Base-by-base conservation (phyloP, 2,797 vertebrate species). In the Tokudaia muenninki region DNA sequence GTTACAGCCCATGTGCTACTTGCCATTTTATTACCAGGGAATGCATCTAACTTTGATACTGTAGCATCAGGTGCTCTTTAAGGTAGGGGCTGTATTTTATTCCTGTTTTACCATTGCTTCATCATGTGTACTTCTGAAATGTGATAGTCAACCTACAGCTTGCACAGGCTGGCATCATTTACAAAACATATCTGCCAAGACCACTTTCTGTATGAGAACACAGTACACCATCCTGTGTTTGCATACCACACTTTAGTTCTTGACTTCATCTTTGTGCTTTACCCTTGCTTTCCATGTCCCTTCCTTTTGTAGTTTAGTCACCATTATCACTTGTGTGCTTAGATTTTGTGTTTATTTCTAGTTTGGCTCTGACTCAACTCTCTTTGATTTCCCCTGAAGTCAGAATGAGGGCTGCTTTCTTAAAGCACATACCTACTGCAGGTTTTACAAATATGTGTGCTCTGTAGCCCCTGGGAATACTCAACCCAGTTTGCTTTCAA, bases 401-500 rank as follows among this genome's bases (percentile, higher is more conserved):
- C 16, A 57, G 67, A 24, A 10, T 87, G 52, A 96, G 57, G 72
- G 47, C 50, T 80, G 10, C 50, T 87, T 94, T 95, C n/a, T 74
- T 65, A 92, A 96, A 94, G 6, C 34, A 80, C 24, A 59, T 70
- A 37, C 4, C 1, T 92, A 34, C 34, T 17, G 3, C 34, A 24
- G 31, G 67, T 65, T 95, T 89, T 75, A 65, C 82, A 87, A 81
- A 65, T 24, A 47, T 44, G 16, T 89, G 41, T 91, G 21, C 67
- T 92, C 63, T 91, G 44, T 24, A 93, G 50, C 70, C 57, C 22
- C 31, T 31, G 34, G 34, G 63, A 70, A 87, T 37, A 67, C 34
- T 94, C 44, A 91, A 47, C 37, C 26, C 82, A 95, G 22, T 82
- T 86, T 94, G 61, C 34, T 92, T 92, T 95, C 61, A 70, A 52